A percentile compares a stretch with the other conserved stretches of the same genome.
These are phyloP conservation scores for Hucho hucho DNA, from an alignment of 2,113 vertebrate genomes.

Conservation along the genomic window DNA sequence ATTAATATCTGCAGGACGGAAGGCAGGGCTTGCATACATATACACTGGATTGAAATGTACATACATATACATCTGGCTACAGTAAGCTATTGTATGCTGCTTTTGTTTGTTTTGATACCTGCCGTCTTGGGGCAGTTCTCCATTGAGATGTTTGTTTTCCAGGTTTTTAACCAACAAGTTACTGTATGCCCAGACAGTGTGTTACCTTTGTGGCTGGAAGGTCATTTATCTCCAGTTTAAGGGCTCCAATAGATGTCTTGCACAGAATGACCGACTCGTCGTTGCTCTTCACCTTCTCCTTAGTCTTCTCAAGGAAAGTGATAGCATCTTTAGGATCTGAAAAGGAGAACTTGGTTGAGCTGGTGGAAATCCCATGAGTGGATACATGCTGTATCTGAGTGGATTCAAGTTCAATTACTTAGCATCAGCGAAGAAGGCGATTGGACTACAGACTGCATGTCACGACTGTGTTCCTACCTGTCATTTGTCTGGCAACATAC, in stretches of 20 bases:
- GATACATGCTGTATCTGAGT: background rate
- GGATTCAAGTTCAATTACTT: background rate
- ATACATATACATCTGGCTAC: too few relatives aligned
- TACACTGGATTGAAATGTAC: too few relatives aligned
- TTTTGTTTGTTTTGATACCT: too few relatives aligned
- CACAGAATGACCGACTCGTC: conserved; percentile 94
- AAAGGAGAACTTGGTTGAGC: conserved; percentile 15
- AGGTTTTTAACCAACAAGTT: too few relatives aligned
- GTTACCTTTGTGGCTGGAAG: conserved; percentile 94
- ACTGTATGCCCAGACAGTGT: too few relatives aligned
- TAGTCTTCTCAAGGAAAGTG: conserved; percentile 93
- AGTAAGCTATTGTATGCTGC: too few relatives aligned
- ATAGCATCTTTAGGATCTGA: conserved; percentile 91
- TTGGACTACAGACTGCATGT: background rate
- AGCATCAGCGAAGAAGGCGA: background rate
- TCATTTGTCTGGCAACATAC: conserved; percentile 90
- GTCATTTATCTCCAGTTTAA: conserved; percentile 92
- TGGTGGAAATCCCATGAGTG: too few relatives aligned
- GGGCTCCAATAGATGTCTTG: conserved; percentile 90
- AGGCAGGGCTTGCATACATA: too few relatives aligned
- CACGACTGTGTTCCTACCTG: conserved; percentile 74
- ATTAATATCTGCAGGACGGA: conserved; percentile 75
- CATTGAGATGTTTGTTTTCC: too few relatives aligned
- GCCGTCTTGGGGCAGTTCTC: background rate
- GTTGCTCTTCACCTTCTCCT: conserved; percentile 95